These are phyloP conservation scores for Brassicogethes aeneus DNA, from an alignment of 2,888 invertebrate species.

Conservation along the genomic window DNA sequence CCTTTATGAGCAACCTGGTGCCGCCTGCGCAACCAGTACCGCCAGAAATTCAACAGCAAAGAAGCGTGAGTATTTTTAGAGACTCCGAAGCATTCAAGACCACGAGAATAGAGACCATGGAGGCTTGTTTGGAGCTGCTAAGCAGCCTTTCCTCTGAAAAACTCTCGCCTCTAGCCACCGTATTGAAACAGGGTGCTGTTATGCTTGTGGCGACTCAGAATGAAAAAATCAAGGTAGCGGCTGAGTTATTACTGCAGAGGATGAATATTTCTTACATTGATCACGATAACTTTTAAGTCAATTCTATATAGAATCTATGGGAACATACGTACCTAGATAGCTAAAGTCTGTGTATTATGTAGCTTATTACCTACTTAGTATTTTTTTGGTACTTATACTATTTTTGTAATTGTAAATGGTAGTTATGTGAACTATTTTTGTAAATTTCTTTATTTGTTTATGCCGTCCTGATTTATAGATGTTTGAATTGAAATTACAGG, in stretches of 20 bases:
- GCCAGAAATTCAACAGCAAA: constrained; percentile 76
- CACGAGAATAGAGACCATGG: constrained; percentile 78
- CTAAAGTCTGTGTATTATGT: too few relatives aligned
- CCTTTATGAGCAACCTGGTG: constrained; percentile 30
- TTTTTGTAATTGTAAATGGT: too few relatives aligned
- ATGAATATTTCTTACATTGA: constrained; percentile 40
- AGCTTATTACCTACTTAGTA: too few relatives aligned
- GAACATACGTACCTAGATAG: too few relatives aligned
- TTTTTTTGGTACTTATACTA: too few relatives aligned
- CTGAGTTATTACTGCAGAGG: constrained; percentile 35
- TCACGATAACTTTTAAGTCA: constrained; percentile 30
- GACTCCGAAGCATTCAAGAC: constrained; percentile 79
- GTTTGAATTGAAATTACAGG: too few relatives aligned
- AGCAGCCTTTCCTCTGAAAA: constrained; percentile 36
- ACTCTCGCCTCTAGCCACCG: constrained; percentile 34
- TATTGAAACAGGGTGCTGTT: constrained; percentile 38
- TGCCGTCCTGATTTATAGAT: too few relatives aligned
- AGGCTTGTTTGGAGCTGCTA: constrained; percentile 70
- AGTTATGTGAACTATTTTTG: too few relatives aligned
- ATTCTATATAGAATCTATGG: not conserved
- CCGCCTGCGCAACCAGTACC: constrained; percentile 64
- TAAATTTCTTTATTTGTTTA: too few relatives aligned
- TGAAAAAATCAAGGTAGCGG: constrained; percentile 37
- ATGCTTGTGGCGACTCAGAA: constrained; percentile 36
- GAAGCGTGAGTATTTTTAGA: constrained; percentile 74